Evolutionary conservation across 1,140 invertebrate species (phyloP).

Genomic region (Trachymyrmex cornetzi): DNA sequence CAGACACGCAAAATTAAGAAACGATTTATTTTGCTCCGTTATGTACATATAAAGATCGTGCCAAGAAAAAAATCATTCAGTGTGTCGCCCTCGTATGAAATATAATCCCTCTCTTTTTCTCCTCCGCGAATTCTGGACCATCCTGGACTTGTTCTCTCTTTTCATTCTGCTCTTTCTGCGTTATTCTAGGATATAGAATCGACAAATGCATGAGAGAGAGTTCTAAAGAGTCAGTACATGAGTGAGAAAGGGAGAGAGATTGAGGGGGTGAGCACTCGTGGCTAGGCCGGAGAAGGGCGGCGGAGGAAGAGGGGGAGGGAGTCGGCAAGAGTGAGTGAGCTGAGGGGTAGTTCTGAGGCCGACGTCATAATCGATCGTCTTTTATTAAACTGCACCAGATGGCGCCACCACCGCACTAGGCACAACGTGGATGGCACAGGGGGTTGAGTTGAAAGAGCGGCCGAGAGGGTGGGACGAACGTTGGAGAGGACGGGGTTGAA

Average conservation of each 20-base stretch:
- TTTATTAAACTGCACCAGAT: conserved; percentile 87
- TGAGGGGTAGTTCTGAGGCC: conserved; percentile 83
- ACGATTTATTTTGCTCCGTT: neutral
- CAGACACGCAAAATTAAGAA: neutral
- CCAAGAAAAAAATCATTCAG: neutral
- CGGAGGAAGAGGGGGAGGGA: neutral
- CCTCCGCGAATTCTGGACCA: neutral
- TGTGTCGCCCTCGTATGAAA: neutral
- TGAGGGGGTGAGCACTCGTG: conserved; percentile 49
- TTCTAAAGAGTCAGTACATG: conserved; percentile 9
- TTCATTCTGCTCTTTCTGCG: conserved; percentile 32
- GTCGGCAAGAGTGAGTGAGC: conserved; percentile 65
- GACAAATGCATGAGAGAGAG: conserved; percentile 17
- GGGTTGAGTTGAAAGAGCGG: conserved; percentile 57
- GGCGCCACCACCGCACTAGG: conserved; percentile 78
- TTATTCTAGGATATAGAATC: conserved; percentile 32
- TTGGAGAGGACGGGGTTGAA: conserved; percentile 47
- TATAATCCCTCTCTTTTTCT: conserved; percentile 36
- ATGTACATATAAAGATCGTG: conserved; percentile 25
- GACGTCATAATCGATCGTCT: conserved; percentile 87
- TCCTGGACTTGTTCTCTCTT: neutral
- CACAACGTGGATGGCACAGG: conserved; percentile 54
- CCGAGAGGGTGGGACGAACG: conserved; percentile 37
- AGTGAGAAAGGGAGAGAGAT: conserved; percentile 14
- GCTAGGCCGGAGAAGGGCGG: conserved; percentile 13